Percentiles rank a stretch among this genome's conserved stretches.
These are phyloP conservation scores for Artibeus lituratus DNA, from an alignment of 2,797 vertebrate genomes.

Conservation along the genomic window DNA sequence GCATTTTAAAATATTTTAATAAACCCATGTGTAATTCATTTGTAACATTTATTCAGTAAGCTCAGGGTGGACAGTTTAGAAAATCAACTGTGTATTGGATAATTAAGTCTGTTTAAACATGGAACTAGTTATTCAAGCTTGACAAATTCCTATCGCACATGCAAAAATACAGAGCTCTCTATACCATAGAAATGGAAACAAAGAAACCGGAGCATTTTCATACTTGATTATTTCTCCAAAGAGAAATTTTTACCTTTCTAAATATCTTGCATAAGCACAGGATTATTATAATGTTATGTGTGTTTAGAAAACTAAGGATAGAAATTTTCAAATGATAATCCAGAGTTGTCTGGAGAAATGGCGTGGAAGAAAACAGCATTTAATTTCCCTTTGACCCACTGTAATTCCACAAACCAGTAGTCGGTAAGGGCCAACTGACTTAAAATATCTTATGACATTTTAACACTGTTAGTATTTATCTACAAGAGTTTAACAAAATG, in stretches of 20 bases:
- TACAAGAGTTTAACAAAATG: not conserved
- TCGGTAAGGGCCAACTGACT: not conserved
- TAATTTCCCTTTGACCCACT: not conserved
- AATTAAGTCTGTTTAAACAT: conserved; percentile 73
- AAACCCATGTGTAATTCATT: not conserved
- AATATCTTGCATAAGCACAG: not conserved
- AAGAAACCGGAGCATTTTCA: conserved; percentile 7
- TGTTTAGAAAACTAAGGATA: not conserved
- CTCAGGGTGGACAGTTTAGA: conserved; percentile 51
- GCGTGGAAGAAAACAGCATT: not conserved
- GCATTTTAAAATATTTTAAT: conserved; percentile 31
- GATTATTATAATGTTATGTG: not conserved
- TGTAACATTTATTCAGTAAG: conserved; percentile 40
- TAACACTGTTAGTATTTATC: not conserved
- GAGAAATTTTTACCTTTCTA: not conserved
- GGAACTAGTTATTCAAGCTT: conserved; percentile 62
- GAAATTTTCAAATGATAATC: not conserved
- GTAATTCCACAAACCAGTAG: not conserved
- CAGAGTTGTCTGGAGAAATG: not conserved
- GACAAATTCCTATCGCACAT: conserved; percentile 42
- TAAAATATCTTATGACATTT: not conserved
- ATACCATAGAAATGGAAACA: not conserved
- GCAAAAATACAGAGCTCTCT: not conserved
- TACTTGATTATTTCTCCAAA: conserved; percentile 29
- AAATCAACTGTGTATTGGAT: conserved; percentile 50